Conservation (phyloP, 35 echinoderm and acorn worm species). For the Lytechinus variegatus region DNA sequence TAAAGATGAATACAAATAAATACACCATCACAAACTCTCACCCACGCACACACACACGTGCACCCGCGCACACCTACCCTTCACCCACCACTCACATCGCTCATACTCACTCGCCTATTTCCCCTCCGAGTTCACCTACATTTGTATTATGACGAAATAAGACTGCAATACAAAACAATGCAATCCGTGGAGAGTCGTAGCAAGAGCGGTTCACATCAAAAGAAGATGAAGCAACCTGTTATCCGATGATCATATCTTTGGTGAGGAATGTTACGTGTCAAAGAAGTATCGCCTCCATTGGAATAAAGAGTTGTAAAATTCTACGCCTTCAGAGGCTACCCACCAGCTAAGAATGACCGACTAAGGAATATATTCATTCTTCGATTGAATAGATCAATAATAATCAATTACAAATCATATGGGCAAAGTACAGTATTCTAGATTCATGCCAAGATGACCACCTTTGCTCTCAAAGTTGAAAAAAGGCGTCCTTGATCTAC, state of each 20-base stretch:
- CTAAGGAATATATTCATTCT: neutral
- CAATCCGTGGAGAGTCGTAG: too few species aligned
- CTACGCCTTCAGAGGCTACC: neutral
- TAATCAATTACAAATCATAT: neutral
- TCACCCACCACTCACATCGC: too few species aligned
- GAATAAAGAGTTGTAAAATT: neutral
- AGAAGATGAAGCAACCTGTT: neutral
- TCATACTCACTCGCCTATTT: too few species aligned
- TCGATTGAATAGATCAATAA: neutral
- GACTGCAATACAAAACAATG: too few species aligned
- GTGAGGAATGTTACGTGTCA: neutral
- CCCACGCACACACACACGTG: too few species aligned
- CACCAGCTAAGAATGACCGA: neutral
- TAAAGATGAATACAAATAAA: too few species aligned
- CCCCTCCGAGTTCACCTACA: too few species aligned
- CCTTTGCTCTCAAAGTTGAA: neutral
- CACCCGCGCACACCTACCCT: too few species aligned
- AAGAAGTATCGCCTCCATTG: neutral
- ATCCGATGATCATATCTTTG: neutral
- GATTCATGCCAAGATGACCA: neutral
- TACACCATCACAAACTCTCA: too few species aligned
- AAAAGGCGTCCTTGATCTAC: neutral
- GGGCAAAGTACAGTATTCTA: neutral
- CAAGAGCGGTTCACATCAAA: neutral
- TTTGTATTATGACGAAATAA: too few species aligned